A percentile compares a stretch with the other conserved stretches of the same genome.
Evolutionary conservation across 2,113 vertebrate species (phyloP).

Genomic region (Lophius piscatorius): DNA sequence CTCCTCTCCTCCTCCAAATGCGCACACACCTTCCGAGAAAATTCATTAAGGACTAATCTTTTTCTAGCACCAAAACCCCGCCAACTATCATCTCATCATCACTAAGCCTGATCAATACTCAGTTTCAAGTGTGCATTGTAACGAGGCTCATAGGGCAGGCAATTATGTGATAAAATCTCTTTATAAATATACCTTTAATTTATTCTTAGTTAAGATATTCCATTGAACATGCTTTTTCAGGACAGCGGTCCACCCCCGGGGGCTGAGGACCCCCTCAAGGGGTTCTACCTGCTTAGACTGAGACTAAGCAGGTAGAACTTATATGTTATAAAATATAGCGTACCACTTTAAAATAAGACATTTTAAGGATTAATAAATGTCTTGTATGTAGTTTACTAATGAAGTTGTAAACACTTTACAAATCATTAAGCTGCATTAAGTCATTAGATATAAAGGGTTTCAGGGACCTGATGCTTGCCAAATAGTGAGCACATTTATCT

Average conservation of each 20-base stretch:
- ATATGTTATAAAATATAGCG: too few relatives aligned
- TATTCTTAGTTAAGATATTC: conserved; percentile 6
- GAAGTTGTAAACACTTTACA: too few relatives aligned
- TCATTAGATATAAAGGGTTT: too few relatives aligned
- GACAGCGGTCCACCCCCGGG: background rate
- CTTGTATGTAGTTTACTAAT: too few relatives aligned
- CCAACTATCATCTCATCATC: conserved; percentile 18
- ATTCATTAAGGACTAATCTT: conserved; percentile 1
- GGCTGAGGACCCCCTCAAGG: background rate
- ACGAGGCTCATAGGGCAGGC: conserved; percentile 31
- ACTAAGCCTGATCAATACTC: conserved; percentile 28
- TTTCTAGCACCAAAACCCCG: conserved; percentile 3
- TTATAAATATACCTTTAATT: conserved; percentile 34
- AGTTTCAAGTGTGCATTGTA: conserved; percentile 14
- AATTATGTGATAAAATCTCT: conserved; percentile 48
- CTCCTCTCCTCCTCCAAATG: conserved; percentile 87
- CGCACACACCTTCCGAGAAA: conserved; percentile 51
- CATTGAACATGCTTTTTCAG: conserved; percentile 29
- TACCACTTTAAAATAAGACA: too few relatives aligned
- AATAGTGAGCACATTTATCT: too few relatives aligned
- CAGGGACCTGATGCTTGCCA: too few relatives aligned
- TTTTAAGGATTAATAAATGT: too few relatives aligned
- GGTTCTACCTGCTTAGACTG: too few relatives aligned
- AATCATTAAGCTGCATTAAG: too few relatives aligned
- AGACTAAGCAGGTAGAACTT: too few relatives aligned